Base-by-base conservation (phyloP, 2,797 vertebrate species). In the Podarcis lilfordi region DNA sequence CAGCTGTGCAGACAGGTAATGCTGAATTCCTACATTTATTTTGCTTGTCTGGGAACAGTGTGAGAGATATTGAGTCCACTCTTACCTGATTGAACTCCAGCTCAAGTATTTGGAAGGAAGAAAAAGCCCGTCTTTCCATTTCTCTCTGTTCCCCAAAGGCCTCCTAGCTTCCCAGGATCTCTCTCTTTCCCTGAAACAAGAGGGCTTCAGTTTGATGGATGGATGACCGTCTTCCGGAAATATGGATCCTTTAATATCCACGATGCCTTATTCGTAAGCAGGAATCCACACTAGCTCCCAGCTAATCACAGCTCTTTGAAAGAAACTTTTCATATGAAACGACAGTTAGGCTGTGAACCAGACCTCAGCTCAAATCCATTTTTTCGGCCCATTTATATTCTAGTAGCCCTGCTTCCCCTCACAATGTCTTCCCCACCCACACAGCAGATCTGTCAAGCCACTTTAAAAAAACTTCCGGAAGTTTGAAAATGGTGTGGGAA, bases 1-100 rank as follows among this genome's bases (percentile, higher is more conserved):
- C 97, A 97, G 97, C 97, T 95, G 97, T 97, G 97, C 97, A 97
- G 95, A 97, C 97, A 97, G 98, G 98, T 97, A 97, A 97, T 97
- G 96, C 97, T 94, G 94, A 96, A 96, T 97, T 97, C 95, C 89
- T 95, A 96, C 94, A 75, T 95, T 92, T 89, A 84, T 80, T 93
- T 79, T 91, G 90, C 91, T 94, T 29, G 0, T 93, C 93, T 96
- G 89, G 80, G 88, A 89, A 84, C 89, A 94, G 92, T 68, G 80
- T 87, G 89, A 89, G 66, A 89, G 89, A 93, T 93, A 88, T 91
- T 93, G 90, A 88, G 90, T 88, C 91, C 89, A 40, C 68, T 93
- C 91, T 90, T 83, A 76, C 79, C 85, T 91, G 90, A 78, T 8
- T 91, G 71, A 8, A 3, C 94, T 95, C 92, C 89, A 92, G 78